phyloP scores from a whole-genome alignment of 2,888 invertebrate genomes.

The Drosophila hamatofila region DNA sequence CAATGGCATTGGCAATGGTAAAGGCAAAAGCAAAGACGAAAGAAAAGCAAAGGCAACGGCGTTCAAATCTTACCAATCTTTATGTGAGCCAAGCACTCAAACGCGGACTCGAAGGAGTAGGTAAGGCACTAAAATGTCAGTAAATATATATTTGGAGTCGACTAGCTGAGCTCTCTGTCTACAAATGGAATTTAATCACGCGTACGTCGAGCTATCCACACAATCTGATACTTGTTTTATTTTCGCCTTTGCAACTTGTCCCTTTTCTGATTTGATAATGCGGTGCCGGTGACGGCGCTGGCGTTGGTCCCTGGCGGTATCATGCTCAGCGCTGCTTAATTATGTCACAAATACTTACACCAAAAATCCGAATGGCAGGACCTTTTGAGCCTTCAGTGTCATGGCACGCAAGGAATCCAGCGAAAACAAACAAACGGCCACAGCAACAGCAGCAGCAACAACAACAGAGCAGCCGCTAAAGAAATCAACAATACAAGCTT shows the following conservation, averaged over 20 bases:
- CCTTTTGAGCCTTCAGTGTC: conserved; percentile 57
- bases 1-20: background rate
- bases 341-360: conserved; percentile 81
- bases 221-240: conserved; percentile 73
- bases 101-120: conserved; percentile 34
- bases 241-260: conserved; percentile 64
- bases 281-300: conserved; percentile 12
- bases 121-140: conserved; percentile 63
- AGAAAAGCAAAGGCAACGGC: background rate
- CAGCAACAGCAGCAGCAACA: conserved; percentile 12
- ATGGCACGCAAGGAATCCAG: conserved; percentile 72
- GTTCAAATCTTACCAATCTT: conserved; percentile 73
- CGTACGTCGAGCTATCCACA: conserved; percentile 59
- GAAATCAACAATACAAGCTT: conserved; percentile 44
- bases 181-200: conserved; percentile 81
- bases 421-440: conserved; percentile 51
- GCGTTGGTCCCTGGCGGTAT: conserved; percentile 46
- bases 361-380: conserved; percentile 51
- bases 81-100: conserved; percentile 72
- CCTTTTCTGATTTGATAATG: conserved; percentile 70
- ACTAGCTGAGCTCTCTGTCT: conserved; percentile 47
- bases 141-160: conserved; percentile 30
- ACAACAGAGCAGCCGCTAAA: conserved; percentile 14
- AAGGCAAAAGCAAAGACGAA: conserved; percentile 6
- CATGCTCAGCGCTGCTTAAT: conserved; percentile 69